These are phyloP conservation scores for Myotis vivesi DNA, from an alignment of 2,797 vertebrate genomes.

Conservation along the genomic window DNA sequence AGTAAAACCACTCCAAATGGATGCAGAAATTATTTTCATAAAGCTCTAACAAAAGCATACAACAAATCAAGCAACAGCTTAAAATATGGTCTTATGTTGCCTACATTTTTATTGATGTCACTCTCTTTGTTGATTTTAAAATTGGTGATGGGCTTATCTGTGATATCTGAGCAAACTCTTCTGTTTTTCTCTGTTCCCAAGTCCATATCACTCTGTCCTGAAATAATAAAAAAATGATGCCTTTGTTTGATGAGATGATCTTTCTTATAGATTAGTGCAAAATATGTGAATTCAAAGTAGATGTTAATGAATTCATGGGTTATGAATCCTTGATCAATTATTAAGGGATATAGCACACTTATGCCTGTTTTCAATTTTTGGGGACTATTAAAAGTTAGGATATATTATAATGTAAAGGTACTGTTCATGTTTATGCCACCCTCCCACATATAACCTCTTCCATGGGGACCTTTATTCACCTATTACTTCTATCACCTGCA, in stretches of 20 bases:
- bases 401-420: background rate
- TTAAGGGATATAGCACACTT: background rate
- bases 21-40: background rate
- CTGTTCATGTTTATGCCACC: background rate
- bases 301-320: background rate
- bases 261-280: background rate
- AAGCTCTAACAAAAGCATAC: background rate
- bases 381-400: background rate
- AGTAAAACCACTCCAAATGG: background rate
- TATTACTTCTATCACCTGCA: background rate
- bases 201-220: background rate
- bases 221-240: background rate
- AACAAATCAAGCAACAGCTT: background rate
- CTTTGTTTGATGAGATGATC: background rate
- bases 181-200: background rate
- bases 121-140: background rate
- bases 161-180: background rate
- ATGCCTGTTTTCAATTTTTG: background rate
- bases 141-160: background rate
- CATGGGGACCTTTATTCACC: background rate
- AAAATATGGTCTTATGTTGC: background rate
- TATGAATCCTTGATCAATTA: background rate
- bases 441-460: background rate
- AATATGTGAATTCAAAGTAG: conserved; percentile 2
- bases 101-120: background rate